phyloP scores from a whole-genome alignment of 2,888 invertebrate genomes.

The Chelonus formosanus region DNA sequence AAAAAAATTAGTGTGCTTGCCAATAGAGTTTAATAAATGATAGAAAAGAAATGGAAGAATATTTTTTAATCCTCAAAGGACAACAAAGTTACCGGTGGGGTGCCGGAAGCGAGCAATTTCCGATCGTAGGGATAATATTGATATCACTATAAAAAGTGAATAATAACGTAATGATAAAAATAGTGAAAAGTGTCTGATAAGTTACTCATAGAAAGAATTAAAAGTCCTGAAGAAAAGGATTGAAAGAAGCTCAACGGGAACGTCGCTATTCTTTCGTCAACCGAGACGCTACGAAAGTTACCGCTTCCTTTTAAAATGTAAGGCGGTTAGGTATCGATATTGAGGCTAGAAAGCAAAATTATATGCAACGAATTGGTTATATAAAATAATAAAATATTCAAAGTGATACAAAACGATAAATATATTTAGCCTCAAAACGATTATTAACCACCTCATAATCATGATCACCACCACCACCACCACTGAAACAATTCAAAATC shows the following conservation, averaged over 20 bases:
- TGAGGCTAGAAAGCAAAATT: constrained; percentile 25
- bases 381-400: background rate
- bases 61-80: constrained; percentile 26
- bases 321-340: constrained; percentile 29
- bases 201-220: constrained; percentile 6
- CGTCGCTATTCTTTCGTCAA: constrained; percentile 65
- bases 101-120: constrained; percentile 37
- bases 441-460: constrained; percentile 36
- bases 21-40: background rate
- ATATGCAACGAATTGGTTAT: background rate
- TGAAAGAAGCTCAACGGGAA: constrained; percentile 54
- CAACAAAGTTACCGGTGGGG: constrained; percentile 40
- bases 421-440: constrained; percentile 41
- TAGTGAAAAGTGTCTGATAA: constrained; percentile 13
- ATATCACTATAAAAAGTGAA: too few relatives aligned
- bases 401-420: too few relatives aligned
- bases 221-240: constrained; percentile 31
- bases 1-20: too few relatives aligned
- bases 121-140: constrained; percentile 18
- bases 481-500: background rate
- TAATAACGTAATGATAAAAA: too few relatives aligned
- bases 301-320: constrained; percentile 44
- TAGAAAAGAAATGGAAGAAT: constrained; percentile 15
- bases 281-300: constrained; percentile 53
- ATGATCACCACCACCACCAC: constrained; percentile 37